Evolutionary conservation across 2,797 vertebrate species (phyloP).

Genomic region (Poeciliopsis presidionis): DNA sequence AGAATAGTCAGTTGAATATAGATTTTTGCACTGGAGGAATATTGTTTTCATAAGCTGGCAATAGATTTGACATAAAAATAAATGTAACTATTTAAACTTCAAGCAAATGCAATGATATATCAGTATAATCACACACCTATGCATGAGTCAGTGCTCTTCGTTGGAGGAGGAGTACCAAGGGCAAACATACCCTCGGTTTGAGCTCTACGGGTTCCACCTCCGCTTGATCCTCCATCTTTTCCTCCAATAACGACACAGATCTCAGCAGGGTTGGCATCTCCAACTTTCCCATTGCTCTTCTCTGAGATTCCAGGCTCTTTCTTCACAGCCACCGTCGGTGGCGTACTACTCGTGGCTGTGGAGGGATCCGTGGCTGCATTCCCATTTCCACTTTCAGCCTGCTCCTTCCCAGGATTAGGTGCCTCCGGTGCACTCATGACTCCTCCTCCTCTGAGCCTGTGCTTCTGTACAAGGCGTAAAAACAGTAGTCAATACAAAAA

Average conservation of each 20-base stretch:
- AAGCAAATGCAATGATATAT: slow-evolving; percentile 38
- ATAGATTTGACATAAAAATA: neutral
- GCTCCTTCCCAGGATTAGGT: slow-evolving; percentile 73
- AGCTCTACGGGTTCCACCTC: slow-evolving; percentile 87
- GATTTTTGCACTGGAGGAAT: neutral
- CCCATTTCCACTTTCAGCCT: slow-evolving; percentile 56
- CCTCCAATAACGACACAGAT: slow-evolving; percentile 98
- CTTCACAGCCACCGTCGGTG: slow-evolving; percentile 84
- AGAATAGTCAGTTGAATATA: neutral
- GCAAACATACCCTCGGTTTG: slow-evolving; percentile 92
- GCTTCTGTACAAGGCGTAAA: slow-evolving; percentile 49
- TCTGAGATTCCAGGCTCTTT: slow-evolving; percentile 88
- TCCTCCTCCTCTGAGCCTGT: slow-evolving; percentile 71
- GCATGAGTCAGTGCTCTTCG: slow-evolving; percentile 81
- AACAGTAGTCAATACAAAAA: slow-evolving; percentile 12
- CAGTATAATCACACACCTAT: slow-evolving; percentile 74
- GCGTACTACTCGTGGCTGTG: slow-evolving; percentile 43
- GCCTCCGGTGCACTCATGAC: slow-evolving; percentile 82
- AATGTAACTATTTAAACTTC: slow-evolving; percentile 1
- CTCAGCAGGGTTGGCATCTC: slow-evolving; percentile 88
- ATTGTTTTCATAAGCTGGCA: neutral
- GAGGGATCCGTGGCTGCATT: slow-evolving; percentile 51
- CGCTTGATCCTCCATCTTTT: slow-evolving; percentile 68
- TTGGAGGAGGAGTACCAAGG: slow-evolving; percentile 78
- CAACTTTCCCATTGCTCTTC: slow-evolving; percentile 87